phyloP scores from a whole-genome alignment of 2,797 vertebrate species.

The Molossus molossus region DNA sequence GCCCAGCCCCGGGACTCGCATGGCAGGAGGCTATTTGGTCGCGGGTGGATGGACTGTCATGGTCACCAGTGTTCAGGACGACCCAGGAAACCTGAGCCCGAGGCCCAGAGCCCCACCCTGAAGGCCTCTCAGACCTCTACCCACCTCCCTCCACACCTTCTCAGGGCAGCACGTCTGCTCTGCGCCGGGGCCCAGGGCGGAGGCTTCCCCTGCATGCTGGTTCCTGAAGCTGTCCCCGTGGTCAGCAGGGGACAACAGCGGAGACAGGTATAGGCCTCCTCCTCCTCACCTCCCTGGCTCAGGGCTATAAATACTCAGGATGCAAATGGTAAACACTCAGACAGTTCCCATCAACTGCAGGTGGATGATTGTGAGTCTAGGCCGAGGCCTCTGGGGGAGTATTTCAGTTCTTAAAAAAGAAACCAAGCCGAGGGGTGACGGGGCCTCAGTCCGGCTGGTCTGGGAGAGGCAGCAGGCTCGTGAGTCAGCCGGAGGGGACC shows the following conservation, averaged over 20 bases:
- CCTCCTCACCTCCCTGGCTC: background rate
- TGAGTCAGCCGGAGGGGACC: rapidly evolving
- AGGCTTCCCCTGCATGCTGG: background rate
- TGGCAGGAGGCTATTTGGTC: background rate
- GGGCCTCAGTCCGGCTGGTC: background rate
- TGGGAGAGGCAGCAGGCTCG: background rate
- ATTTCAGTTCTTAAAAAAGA: background rate
- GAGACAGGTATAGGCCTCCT: background rate
- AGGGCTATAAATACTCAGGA: slow-evolving; percentile 53
- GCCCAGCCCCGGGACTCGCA: background rate
- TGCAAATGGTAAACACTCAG: background rate
- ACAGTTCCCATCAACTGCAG: slow-evolving; percentile 27
- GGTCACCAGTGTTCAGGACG: background rate
- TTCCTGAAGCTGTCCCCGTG: background rate
- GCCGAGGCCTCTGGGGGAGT: background rate
- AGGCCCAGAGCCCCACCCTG: background rate
- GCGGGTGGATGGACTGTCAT: background rate
- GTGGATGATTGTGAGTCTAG: slow-evolving; percentile 39
- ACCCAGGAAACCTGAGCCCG: background rate
- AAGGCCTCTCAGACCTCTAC: background rate
- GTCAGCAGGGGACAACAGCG: background rate
- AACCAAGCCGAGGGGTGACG: too few relatives aligned
- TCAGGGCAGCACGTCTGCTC: rapidly evolving
- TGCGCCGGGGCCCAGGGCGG: rapidly evolving
- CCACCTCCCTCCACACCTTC: background rate